Conservation (phyloP, 2,797 vertebrate genomes). For the Chrosomus eos region DNA sequence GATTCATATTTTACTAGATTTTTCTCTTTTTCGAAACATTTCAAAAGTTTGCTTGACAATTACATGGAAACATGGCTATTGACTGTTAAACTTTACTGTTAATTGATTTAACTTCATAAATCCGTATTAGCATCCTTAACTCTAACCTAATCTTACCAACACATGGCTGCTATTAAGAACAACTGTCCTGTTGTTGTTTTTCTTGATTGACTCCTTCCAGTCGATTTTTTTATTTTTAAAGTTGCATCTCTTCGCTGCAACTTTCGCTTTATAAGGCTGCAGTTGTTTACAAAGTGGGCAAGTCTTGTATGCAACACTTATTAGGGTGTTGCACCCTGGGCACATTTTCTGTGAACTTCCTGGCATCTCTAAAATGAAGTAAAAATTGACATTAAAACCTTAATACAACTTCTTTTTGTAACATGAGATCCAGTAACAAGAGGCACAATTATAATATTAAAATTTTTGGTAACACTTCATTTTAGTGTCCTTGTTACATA, state of each 20-base stretch:
- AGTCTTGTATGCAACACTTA: not conserved
- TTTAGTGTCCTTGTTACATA: no score
- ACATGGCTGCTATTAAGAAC: constrained; percentile 35
- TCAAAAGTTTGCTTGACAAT: not conserved
- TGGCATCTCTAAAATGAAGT: constrained; percentile 8
- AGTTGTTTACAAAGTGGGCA: constrained; percentile 12
- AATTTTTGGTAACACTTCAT: no score
- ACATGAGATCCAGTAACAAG: no score
- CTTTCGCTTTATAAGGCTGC: constrained; percentile 4
- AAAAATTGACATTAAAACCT: not conserved
- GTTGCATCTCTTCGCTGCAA: not conserved
- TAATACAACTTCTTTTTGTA: no score
- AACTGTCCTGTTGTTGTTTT: constrained; percentile 28
- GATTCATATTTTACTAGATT: not conserved
- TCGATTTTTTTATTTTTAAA: constrained; percentile 7
- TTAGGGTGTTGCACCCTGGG: no score
- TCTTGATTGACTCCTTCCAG: constrained; percentile 2
- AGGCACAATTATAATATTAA: no score
- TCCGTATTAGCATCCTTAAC: not conserved
- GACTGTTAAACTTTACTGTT: not conserved
- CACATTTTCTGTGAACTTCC: constrained; percentile 11
- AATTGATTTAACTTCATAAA: not conserved
- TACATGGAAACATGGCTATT: not conserved
- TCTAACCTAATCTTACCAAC: constrained; percentile 24
- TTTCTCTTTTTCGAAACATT: not conserved